A percentile compares a stretch with the other conserved stretches of the same genome.
Evolutionary conservation across 2,888 invertebrate genomes (phyloP).

Genomic region (Suillia variegata): DNA sequence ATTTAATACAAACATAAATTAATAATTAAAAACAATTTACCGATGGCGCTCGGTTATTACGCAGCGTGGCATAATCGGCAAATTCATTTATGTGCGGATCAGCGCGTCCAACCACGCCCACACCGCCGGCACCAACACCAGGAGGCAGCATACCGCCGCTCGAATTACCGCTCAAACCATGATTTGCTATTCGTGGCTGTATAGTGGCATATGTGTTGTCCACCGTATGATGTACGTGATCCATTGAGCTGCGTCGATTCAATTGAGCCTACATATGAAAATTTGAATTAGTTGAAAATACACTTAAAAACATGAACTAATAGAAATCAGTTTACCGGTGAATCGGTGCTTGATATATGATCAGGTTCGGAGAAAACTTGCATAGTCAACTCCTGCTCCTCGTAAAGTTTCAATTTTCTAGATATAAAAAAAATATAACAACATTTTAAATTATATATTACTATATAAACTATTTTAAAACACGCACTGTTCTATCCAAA

Average conservation of each 20-base stretch:
- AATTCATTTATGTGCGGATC: conserved; percentile 56
- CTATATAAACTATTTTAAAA: not conserved
- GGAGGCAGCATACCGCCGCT: conserved; percentile 41
- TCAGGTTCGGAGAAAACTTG: conserved; percentile 85
- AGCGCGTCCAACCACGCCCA: conserved; percentile 32
- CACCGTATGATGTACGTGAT: conserved; percentile 57
- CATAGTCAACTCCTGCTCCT: conserved; percentile 92
- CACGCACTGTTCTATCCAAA: conserved; percentile 85
- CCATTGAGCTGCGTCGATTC: conserved; percentile 56
- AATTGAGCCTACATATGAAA: conserved; percentile 42
- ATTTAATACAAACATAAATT: not conserved
- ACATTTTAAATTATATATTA: too few species aligned
- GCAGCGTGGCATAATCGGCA: conserved; percentile 61
- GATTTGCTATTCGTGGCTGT: conserved; percentile 55
- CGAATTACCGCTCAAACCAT: conserved; percentile 32
- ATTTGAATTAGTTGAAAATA: not conserved
- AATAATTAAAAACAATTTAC: conserved; percentile 36
- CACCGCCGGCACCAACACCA: conserved; percentile 27
- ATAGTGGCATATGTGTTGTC: conserved; percentile 62
- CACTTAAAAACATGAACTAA: not conserved
- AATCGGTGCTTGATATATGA: conserved; percentile 58
- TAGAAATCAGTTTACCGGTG: conserved; percentile 41
- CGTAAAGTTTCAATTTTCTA: conserved; percentile 84
- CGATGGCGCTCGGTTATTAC: conserved; percentile 60
- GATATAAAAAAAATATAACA: conserved; percentile 35